Conservation (phyloP, 2,888 invertebrate genomes). For the Drosophila kokeensis region DNA sequence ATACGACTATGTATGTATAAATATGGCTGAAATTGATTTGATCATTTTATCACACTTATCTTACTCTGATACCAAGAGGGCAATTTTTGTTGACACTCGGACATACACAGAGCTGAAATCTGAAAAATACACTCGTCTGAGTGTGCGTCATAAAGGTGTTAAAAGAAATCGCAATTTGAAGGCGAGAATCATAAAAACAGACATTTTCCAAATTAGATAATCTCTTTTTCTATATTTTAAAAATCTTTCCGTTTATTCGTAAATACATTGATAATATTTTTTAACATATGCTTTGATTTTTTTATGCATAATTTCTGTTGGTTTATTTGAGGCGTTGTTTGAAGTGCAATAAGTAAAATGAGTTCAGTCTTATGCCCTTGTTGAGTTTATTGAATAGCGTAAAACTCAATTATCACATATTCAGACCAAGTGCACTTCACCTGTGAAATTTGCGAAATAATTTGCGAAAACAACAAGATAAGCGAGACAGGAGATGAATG, state of each 20-base stretch:
- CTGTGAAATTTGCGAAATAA: slow-evolving; percentile 36
- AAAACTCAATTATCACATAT: slow-evolving; percentile 73
- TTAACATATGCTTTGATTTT: slow-evolving; percentile 15
- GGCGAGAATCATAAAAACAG: neutral
- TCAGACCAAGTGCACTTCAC: slow-evolving; percentile 46
- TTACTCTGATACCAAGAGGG: neutral
- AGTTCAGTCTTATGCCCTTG: slow-evolving; percentile 6
- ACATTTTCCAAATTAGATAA: neutral
- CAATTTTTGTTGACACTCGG: neutral
- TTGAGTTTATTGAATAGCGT: slow-evolving; percentile 47
- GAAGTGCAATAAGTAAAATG: slow-evolving; percentile 38
- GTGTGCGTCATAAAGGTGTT: neutral
- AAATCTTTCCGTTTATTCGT: too few species aligned
- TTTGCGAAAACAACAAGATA: slow-evolving; percentile 16
- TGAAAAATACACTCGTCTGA: neutral
- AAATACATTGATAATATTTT: slow-evolving; percentile 21
- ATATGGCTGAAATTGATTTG: slow-evolving; percentile 8
- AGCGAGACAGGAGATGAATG: neutral
- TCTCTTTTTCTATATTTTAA: neutral
- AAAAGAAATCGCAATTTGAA: neutral
- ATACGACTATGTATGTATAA: neutral
- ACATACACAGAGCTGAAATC: neutral
- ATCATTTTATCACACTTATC: neutral
- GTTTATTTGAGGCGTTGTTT: slow-evolving; percentile 13
- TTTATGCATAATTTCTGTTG: slow-evolving; percentile 25